Percentiles rank a stretch among this genome's conserved stretches.
Conservation (phyloP, 2,888 invertebrate genomes). For the Epistrophella euchroma region DNA sequence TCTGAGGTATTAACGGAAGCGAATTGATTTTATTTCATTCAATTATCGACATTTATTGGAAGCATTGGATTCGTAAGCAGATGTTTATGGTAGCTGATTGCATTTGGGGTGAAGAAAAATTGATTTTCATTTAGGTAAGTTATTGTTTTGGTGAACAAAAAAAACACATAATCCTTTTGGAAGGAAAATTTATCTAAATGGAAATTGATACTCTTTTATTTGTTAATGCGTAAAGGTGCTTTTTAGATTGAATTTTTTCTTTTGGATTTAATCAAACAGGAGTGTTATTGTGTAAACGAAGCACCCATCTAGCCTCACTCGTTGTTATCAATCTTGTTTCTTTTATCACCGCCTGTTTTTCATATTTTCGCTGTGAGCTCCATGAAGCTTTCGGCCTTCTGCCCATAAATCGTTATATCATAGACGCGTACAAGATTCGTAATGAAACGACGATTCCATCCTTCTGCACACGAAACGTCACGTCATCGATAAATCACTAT, state of each 20-base stretch:
- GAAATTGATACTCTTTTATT: not conserved
- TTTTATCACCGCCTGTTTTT: too few relatives aligned
- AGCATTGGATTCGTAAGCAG: conserved; percentile 45
- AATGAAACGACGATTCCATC: too few relatives aligned
- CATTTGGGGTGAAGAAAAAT: conserved; percentile 34
- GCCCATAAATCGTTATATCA: too few relatives aligned
- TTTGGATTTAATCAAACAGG: not conserved
- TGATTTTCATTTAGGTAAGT: conserved; percentile 14
- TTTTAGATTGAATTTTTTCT: not conserved
- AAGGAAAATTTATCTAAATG: conserved; percentile 3
- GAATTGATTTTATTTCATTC: conserved; percentile 75
- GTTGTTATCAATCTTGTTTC: too few relatives aligned
- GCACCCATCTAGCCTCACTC: too few relatives aligned
- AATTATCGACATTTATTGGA: conserved; percentile 73
- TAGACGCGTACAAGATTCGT: too few relatives aligned
- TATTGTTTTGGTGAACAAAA: not conserved
- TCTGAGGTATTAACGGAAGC: conserved; percentile 71
- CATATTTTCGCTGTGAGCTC: too few relatives aligned
- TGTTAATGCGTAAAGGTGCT: not conserved
- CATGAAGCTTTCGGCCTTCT: too few relatives aligned
- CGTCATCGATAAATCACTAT: too few relatives aligned
- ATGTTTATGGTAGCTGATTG: conserved; percentile 47
- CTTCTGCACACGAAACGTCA: too few relatives aligned
- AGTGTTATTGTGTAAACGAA: too few relatives aligned
- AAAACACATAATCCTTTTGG: conserved; percentile 11